phyloP scores from a whole-genome alignment of 2,113 vertebrate species.

The Hiodon tergisus region DNA sequence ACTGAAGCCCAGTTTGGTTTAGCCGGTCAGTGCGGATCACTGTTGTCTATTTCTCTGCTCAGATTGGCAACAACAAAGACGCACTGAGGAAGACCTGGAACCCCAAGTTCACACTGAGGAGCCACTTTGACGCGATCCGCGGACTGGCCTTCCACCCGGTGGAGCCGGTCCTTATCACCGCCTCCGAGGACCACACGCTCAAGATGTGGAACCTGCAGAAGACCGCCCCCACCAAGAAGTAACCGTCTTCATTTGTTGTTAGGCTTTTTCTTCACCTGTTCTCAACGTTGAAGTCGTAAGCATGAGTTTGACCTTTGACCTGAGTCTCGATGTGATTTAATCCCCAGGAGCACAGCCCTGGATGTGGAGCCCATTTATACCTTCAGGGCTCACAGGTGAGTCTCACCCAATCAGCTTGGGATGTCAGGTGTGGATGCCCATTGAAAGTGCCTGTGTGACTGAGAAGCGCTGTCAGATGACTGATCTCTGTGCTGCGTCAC shows the following conservation, averaged over 20 bases:
- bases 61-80: constrained; percentile 96
- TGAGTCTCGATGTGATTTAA: constrained; percentile 12
- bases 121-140: constrained; percentile 94
- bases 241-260: constrained; percentile 29
- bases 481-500: constrained; percentile 4
- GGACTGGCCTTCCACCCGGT: constrained; percentile 87
- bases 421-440: not conserved
- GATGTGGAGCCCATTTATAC: constrained; percentile 98
- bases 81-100: constrained; percentile 97
- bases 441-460: not conserved
- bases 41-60: constrained; percentile 5
- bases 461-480: not conserved
- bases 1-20: not conserved
- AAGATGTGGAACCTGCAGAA: constrained; percentile 99
- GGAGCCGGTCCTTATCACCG: constrained; percentile 93
- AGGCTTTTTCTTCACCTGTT: not conserved
- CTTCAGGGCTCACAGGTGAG: constrained; percentile 94
- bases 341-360: constrained; percentile 84
- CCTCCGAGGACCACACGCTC: constrained; percentile 94
- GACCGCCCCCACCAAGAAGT: constrained; percentile 96
- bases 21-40: not conserved
- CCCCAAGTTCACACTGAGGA: constrained; percentile 94
- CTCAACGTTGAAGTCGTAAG: too few species aligned
- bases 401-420: constrained; percentile 13
- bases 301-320: too few species aligned